These are phyloP conservation scores for Dendronephthya gigantea DNA, from an alignment of 64 coral and sea anemone species.

Conservation along the genomic window DNA sequence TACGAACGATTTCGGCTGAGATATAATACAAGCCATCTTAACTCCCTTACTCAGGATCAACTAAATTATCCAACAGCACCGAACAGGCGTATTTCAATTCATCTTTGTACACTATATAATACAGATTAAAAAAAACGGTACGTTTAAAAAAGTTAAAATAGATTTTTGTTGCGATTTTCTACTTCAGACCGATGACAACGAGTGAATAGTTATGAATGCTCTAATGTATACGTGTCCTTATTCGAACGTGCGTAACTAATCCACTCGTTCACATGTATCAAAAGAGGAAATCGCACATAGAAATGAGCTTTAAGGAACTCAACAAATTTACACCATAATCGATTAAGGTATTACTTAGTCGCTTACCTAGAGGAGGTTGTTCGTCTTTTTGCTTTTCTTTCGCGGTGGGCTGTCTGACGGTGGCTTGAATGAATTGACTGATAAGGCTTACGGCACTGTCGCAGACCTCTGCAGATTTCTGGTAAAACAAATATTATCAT, in stretches of 20 bases:
- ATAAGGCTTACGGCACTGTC: conserved; percentile 29
- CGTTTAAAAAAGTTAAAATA: too few species aligned
- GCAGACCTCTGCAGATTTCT: conserved; percentile 17
- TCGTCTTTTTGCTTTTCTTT: conserved; percentile 24
- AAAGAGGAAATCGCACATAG: too few species aligned
- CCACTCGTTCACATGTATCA: too few species aligned
- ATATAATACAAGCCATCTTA: neutral
- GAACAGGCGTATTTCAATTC: neutral
- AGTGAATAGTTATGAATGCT: too few species aligned
- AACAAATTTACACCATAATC: too few species aligned
- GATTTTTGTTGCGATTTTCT: too few species aligned
- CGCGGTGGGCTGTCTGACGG: neutral
- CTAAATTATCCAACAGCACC: neutral
- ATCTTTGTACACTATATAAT: neutral
- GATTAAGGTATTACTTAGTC: neutral
- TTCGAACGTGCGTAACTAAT: too few species aligned
- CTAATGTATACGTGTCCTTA: too few species aligned
- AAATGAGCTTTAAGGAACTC: too few species aligned
- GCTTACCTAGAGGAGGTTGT: conserved; percentile 29
- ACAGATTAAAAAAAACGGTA: too few species aligned
- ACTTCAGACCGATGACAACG: too few species aligned
- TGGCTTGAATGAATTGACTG: neutral
- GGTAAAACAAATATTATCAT: conserved; percentile 2
- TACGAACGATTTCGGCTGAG: neutral
- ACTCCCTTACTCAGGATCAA: neutral